These are phyloP conservation scores for Serinus canaria DNA, from an alignment of 2,113 vertebrate species.

Conservation along the genomic window DNA sequence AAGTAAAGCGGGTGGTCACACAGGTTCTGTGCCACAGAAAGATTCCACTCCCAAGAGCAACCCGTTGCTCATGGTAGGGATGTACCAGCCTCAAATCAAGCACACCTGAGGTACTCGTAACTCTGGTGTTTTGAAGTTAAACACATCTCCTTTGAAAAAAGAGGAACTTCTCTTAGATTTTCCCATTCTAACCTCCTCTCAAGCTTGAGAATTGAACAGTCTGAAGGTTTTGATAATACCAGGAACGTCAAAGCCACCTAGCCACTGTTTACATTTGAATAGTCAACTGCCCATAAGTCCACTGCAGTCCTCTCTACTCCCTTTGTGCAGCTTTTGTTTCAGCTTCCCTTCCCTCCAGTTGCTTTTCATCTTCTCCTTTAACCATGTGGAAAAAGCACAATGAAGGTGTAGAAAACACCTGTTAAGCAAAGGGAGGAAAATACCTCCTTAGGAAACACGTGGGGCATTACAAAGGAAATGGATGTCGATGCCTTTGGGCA, in stretches of 20 bases:
- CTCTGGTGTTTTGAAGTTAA: not conserved
- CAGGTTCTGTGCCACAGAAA: not conserved
- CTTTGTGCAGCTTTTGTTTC: not conserved
- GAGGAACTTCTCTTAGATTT: not conserved
- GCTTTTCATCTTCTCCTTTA: not conserved
- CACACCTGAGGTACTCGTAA: not conserved
- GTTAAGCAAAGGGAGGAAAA: not conserved
- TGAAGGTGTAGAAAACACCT: not conserved
- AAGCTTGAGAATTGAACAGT: not conserved
- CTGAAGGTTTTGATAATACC: not conserved
- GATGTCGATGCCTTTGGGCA: not conserved
- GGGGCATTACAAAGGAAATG: not conserved
- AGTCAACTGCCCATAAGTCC: not conserved
- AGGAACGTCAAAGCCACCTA: not conserved
- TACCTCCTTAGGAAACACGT: not conserved
- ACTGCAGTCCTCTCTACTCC: not conserved
- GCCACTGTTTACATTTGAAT: not conserved
- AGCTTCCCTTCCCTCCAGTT: not conserved
- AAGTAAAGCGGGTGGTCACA: not conserved
- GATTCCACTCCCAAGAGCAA: not conserved
- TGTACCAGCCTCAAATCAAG: not conserved
- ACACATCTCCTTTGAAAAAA: not conserved
- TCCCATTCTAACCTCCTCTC: not conserved
- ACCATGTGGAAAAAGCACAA: not conserved
- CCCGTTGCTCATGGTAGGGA: not conserved